Evolutionary conservation across 2,797 vertebrate species (phyloP).

Genomic region (Enteromius argenteus): DNA sequence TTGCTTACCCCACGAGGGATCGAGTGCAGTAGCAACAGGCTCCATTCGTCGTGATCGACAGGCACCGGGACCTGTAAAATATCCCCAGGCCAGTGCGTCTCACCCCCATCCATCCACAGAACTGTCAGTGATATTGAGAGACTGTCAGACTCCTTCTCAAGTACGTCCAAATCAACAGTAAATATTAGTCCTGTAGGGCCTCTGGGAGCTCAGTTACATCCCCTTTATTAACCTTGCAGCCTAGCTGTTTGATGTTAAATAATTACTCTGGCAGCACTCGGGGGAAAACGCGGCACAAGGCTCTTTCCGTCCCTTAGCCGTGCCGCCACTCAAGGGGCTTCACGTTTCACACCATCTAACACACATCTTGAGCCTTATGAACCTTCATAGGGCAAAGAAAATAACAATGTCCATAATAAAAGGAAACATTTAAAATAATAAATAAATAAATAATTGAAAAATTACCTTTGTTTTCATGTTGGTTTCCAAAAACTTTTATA

Average conservation of each 20-base stretch:
- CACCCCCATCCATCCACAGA: slow-evolving; percentile 68
- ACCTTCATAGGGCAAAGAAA: neutral
- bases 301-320: slow-evolving; percentile 47
- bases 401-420: neutral
- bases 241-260: slow-evolving; percentile 74
- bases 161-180: slow-evolving; percentile 73
- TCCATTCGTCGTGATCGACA: slow-evolving; percentile 69
- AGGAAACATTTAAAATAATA: neutral
- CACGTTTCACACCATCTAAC: neutral
- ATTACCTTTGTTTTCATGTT: neutral
- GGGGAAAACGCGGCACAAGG: slow-evolving; percentile 36
- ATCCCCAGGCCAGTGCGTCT: slow-evolving; percentile 70
- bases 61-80: slow-evolving; percentile 72
- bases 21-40: slow-evolving; percentile 50
- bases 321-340: slow-evolving; percentile 27
- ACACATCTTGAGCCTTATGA: neutral
- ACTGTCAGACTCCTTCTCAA: slow-evolving; percentile 70
- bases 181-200: slow-evolving; percentile 72
- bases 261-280: slow-evolving; percentile 69
- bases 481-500: neutral
- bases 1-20: slow-evolving; percentile 18
- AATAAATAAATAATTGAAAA: neutral
- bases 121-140: slow-evolving; percentile 74
- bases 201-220: slow-evolving; percentile 69
- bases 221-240: slow-evolving; percentile 74